A percentile compares a stretch with the other conserved stretches of the same genome.
Evolutionary conservation across 2,113 vertebrate species (phyloP).

Genomic region (Istiophorus platypterus): DNA sequence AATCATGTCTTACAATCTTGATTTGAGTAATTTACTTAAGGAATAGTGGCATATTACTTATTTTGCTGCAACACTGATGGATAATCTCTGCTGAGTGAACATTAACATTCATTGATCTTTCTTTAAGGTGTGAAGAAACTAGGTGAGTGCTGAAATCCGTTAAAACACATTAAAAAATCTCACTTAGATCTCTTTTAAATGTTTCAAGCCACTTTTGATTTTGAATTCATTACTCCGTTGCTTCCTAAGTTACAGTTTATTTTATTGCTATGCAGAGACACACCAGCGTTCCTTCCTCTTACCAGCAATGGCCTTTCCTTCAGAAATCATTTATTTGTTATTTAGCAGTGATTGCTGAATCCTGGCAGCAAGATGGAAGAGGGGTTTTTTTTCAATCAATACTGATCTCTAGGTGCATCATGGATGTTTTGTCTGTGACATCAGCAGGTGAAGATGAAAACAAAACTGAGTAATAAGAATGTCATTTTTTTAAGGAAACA

Average conservation of each 20-base stretch:
- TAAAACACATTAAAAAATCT: background rate
- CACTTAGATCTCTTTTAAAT: conserved; percentile 19
- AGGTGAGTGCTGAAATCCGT: background rate
- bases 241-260: conserved; percentile 28
- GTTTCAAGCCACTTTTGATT: background rate
- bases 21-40: background rate
- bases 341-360: background rate
- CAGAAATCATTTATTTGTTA: conserved; percentile 1
- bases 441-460: conserved; percentile 8
- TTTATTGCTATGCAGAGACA: conserved; percentile 3
- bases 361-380: background rate
- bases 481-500: conserved; percentile 8
- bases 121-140: background rate
- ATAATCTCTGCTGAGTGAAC: background rate
- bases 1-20: conserved; percentile 15
- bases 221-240: conserved; percentile 4
- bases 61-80: background rate
- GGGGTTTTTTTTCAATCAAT: background rate
- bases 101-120: background rate
- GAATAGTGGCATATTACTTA: background rate
- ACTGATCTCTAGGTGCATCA: background rate
- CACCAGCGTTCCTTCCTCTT: conserved; percentile 32
- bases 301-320: conserved; percentile 2
- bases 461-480: background rate
- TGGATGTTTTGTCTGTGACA: background rate